Percentiles rank a stretch among this genome's conserved stretches.
Conservation (phyloP, 1,140 invertebrate species). For the Anastrepha ludens region DNA sequence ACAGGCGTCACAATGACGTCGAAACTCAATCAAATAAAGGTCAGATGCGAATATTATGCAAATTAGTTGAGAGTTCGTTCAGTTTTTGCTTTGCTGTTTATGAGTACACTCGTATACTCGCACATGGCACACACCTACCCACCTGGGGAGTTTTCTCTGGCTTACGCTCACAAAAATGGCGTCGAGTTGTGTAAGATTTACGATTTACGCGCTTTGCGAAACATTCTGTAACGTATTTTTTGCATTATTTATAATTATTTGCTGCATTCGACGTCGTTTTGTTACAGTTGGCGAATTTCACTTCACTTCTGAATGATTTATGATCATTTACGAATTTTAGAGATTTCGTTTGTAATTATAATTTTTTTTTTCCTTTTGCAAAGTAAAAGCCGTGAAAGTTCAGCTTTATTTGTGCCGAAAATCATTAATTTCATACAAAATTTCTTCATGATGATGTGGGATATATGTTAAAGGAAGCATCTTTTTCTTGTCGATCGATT, state of each 20-base stretch:
- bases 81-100: constrained; percentile 53
- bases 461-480: neutral
- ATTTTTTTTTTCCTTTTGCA: neutral
- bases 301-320: constrained; percentile 19
- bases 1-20: constrained; percentile 58
- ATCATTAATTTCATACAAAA: constrained; percentile 42
- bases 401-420: constrained; percentile 23
- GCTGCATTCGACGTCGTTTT: constrained; percentile 34
- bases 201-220: neutral
- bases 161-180: constrained; percentile 8
- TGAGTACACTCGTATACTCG: neutral
- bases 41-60: constrained; percentile 69
- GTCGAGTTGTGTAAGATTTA: neutral
- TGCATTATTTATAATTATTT: constrained; percentile 51
- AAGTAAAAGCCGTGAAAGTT: constrained; percentile 47
- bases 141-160: constrained; percentile 7
- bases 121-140: constrained; percentile 28
- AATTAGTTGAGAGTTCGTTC: constrained; percentile 64
- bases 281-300: constrained; percentile 24
- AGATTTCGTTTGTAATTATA: neutral
- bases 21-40: constrained; percentile 8
- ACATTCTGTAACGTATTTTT: constrained; percentile 34
- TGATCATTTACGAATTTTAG: neutral
- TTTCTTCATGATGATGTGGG: neutral
- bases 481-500: neutral